Base-by-base conservation (phyloP, 2,113 vertebrate genomes). In the Sorex araneus region DNA sequence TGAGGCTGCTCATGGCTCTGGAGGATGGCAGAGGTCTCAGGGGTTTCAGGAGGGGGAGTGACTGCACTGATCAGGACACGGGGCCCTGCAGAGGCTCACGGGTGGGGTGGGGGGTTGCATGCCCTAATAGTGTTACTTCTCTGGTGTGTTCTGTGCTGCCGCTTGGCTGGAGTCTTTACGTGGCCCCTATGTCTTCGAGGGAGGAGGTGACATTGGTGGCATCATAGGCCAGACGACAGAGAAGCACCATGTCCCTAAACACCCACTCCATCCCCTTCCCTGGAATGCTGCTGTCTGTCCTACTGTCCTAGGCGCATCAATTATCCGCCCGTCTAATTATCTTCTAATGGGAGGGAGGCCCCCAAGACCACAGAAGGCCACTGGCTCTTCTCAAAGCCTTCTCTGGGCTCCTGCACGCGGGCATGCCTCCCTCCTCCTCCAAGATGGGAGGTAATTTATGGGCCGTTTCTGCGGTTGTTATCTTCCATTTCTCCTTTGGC, bases 401-500 rank as follows among this genome's bases (percentile, higher is more conserved):
- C 5, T 18, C 43, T 13, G 78, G n/a, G 36, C 32, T 70, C 34
- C 69, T 8, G 73, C 34, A 27, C 54, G 63, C 13, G 4, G 83
- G 95, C 94, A 34, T 45, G n/a, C 54, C 34, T 30, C 25, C 47
- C 47, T 75, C 60, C 47, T 84, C n/a, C 19, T 64, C 84, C 34
- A 8, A 75, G 67, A 45, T 21, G 6, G 1, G 8, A 12, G 0
- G 69, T 87, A 78, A 96, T 93, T 95, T 94, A 94, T 87, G 21
- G 71, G 82, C 74, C 30, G 70, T 76, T 94, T 84, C 85, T 50
- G 1, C 47, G 30, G 83, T 77, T 76, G 47, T 88, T 90, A 93
- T 95, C 90, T 90, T 75, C 82, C 30, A 0, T 87, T 93, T 92
- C 90, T 95, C 92, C 93, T 96, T 88, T 95, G 94, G 69, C 93